phyloP scores from a whole-genome alignment of 2,888 invertebrate genomes.

The Pogonocherus hispidulus region DNA sequence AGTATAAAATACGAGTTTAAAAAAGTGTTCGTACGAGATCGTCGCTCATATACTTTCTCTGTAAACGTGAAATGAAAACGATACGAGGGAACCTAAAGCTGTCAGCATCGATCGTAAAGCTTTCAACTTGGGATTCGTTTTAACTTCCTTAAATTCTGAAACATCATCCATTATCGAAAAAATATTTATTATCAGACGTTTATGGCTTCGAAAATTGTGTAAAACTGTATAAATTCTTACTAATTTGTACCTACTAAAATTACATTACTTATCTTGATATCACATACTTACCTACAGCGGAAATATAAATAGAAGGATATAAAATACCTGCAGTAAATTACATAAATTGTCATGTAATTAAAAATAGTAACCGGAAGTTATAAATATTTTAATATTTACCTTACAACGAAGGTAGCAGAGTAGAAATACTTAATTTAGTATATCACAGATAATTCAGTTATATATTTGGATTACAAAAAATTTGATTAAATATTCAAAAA shows the following conservation, averaged over 20 bases:
- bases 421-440: slow-evolving; percentile 20
- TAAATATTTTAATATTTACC: slow-evolving; percentile 41
- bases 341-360: slow-evolving; percentile 44
- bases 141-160: slow-evolving; percentile 64
- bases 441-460: background rate
- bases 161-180: slow-evolving; percentile 53
- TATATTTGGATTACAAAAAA: slow-evolving; percentile 1
- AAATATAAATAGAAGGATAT: slow-evolving; percentile 44
- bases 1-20: background rate
- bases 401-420: slow-evolving; percentile 11
- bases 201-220: slow-evolving; percentile 27
- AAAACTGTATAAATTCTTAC: slow-evolving; percentile 24
- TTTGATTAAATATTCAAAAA: slow-evolving; percentile 8
- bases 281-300: slow-evolving; percentile 32
- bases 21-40: slow-evolving; percentile 9
- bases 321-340: slow-evolving; percentile 38
- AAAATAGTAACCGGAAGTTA: slow-evolving; percentile 52
- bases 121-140: slow-evolving; percentile 67
- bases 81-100: slow-evolving; percentile 66
- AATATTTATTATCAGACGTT: slow-evolving; percentile 50
- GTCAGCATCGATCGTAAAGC: slow-evolving; percentile 69
- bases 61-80: slow-evolving; percentile 60
- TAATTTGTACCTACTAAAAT: slow-evolving; percentile 28
- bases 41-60: slow-evolving; percentile 34
- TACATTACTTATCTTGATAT: slow-evolving; percentile 3